Evolutionary conservation across 1,140 invertebrate species (phyloP).

Genomic region (Pseudomyrmex sp.): DNA sequence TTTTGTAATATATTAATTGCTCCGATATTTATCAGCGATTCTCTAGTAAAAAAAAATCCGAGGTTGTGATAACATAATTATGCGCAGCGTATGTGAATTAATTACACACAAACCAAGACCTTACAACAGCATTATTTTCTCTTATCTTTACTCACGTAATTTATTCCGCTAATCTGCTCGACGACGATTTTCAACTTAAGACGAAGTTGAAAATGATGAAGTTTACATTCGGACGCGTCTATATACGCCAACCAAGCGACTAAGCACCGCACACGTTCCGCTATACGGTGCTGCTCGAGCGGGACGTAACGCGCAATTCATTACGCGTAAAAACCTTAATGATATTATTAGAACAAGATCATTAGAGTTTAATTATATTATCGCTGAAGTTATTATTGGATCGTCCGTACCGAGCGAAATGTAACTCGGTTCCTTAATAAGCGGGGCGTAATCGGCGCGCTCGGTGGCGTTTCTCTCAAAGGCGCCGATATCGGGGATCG

Average conservation of each 20-base stretch:
- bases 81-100: not conserved
- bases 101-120: too few species aligned
- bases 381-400: slow-evolving; percentile 56
- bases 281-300: not conserved
- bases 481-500: slow-evolving; percentile 56
- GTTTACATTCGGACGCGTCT: not conserved
- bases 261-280: not conserved
- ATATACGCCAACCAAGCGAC: not conserved
- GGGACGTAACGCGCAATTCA: slow-evolving; percentile 43
- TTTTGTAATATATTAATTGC: too few species aligned
- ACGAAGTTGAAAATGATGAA: not conserved
- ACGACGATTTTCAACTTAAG: not conserved
- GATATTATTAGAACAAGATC: slow-evolving; percentile 54
- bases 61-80: not conserved
- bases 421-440: slow-evolving; percentile 41
- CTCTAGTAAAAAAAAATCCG: too few species aligned
- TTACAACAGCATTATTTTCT: not conserved
- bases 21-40: too few species aligned
- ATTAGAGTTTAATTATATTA: slow-evolving; percentile 60
- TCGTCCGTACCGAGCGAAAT: slow-evolving; percentile 10
- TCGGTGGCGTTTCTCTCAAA: slow-evolving; percentile 60
- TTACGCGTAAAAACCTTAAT: slow-evolving; percentile 42
- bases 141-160: not conserved
- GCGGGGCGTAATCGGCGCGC: slow-evolving; percentile 1
- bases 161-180: not conserved